Evolutionary conservation across 1,140 invertebrate species (phyloP), one percentile per base, ranked within the genome.

Genomic region (Saxidomus purpurata): DNA sequence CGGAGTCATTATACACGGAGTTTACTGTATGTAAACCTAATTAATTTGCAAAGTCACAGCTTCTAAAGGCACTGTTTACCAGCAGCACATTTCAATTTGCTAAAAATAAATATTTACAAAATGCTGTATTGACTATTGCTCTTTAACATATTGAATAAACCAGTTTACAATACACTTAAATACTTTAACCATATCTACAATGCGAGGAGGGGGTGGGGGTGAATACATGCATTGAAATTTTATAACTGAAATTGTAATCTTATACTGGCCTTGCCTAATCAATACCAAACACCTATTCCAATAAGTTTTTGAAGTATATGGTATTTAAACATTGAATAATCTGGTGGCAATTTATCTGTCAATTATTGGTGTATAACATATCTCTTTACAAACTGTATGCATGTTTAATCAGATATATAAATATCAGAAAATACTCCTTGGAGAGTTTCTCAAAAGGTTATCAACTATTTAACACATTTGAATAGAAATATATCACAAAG

Each of bases 261-360:
- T 63, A 63, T 28, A 63, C 59, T n/a, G n/a, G 6, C 25, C 59
- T 25, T 63, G 59, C n/a, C 19, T 63, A 63, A 63, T 63, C 59
- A 28, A 63, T 63, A 63, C 52, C 52, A 15, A 19, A 55, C 25
- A 19, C 11, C n/a, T 63, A 63, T 63, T 63, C n/a, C 25, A 63
- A 28, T 63, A 63, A 63, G 1, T 28, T 55, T 63, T 63, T 9
- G 19, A 63, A 63, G 59, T 63, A 25, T 63, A 63, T 28, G 25
- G 15, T 43, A 43, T 43, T 38, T 71, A 71, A 63, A 71, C 25
- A 71, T 71, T 71, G 34, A 71, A 71, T 71, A 71, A 71, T 38
- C 28, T 71, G 19, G n/a, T 1, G 28, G 22, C 67, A 38, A 38
- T 71, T 71, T 71, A 71, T 71, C 67, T 38, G 17, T 34, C 67